Base-by-base conservation (phyloP, 2,113 vertebrate species). In the Nerophis ophidion region DNA sequence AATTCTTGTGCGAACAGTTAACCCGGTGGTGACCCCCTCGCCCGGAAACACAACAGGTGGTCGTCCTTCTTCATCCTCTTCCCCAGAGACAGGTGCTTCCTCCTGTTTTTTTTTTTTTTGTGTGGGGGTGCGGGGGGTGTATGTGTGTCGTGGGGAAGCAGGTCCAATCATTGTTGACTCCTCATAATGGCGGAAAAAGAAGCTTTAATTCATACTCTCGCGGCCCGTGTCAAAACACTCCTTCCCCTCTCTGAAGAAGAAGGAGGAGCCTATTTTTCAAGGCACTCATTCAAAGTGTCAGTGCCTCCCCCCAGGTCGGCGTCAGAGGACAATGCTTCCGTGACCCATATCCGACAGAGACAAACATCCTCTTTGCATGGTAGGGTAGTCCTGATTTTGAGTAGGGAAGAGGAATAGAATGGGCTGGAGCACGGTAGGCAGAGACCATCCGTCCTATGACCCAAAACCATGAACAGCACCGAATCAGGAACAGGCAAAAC, bases 1-100 rank as follows among this genome's bases (percentile, higher is more conserved):
- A 54, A 16, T 36, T 38, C 52, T 47, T n/a, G 15, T 12, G 19
- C 26, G 49, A 9, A 19, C 17, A 33, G 16, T 33, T 51, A 50
- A 80, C 71, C 77, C 75, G n/a, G 35, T 36, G 44, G 50, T 82
- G 72, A 82, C 80, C 68, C 66, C 33, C 7, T 4, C 4, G 49
- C 42, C 8, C 57, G 42, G 46, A 68, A 71, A 80, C 75, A 69
- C 80, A 81, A 62, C 82, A 82, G 80, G 83, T 77, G 82, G 83
- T 68, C 74, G 60, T 83, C 74, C 72, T 61, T 80, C 74, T 83
- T 79, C 71, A 66, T 72, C 68, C 57, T 13, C 53, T 8, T 60
- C 45, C 45, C 14, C 63, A 69, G 52, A 77, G 81, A 72, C 84
- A 86, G 84, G 81, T 83, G 84, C 78, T 84, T 88, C 86, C 81